A percentile compares a stretch with the other conserved stretches of the same genome.
These are phyloP conservation scores for Telmatherina bonti DNA, from an alignment of 2,797 vertebrate species.

Conservation along the genomic window DNA sequence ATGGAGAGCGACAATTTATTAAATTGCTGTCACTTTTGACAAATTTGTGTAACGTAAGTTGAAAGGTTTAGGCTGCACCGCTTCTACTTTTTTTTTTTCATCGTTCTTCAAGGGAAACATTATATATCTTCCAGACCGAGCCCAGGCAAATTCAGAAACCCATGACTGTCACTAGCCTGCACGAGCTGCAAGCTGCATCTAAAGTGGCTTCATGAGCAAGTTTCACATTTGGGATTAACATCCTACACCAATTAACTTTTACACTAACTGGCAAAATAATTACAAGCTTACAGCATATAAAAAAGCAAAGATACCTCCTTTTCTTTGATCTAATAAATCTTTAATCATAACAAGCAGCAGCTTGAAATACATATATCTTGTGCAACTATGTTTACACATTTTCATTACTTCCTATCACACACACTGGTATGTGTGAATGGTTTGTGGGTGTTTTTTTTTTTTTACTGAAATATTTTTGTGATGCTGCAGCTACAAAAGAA, in stretches of 20 bases:
- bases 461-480: background rate
- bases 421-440: no score
- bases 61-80: constrained; percentile 73
- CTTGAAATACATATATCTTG: background rate
- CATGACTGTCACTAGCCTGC: constrained; percentile 6
- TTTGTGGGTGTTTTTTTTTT: background rate
- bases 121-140: constrained; percentile 35
- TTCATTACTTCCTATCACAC: background rate
- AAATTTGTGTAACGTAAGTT: constrained; percentile 83
- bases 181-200: background rate
- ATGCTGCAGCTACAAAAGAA: background rate
- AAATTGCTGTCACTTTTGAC: constrained; percentile 88
- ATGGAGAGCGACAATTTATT: constrained; percentile 83
- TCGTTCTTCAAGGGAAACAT: constrained; percentile 51
- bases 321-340: background rate
- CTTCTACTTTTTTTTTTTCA: constrained; percentile 49
- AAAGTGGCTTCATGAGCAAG: constrained; percentile 9
- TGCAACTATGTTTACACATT: background rate
- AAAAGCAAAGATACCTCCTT: background rate
- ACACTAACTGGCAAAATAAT: constrained; percentile 11
- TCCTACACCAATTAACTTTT: constrained; percentile 5
- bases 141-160: constrained; percentile 27
- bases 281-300: background rate
- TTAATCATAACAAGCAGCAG: background rate
- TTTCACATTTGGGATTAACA: constrained; percentile 8